These are phyloP conservation scores for Vanacampus margaritifer DNA, from an alignment of 2,113 vertebrate genomes.

Conservation along the genomic window DNA sequence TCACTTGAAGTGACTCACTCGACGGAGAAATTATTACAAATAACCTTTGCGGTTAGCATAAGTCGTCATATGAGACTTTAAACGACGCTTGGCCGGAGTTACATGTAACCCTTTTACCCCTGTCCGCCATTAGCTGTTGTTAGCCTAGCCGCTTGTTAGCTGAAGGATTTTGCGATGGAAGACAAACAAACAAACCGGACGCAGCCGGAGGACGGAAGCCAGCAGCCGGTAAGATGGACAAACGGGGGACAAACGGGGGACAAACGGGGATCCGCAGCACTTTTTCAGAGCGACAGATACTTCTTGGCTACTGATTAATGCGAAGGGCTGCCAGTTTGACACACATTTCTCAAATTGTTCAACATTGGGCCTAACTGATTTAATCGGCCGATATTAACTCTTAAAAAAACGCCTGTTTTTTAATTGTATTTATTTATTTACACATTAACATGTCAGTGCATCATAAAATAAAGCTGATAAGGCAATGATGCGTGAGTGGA, in stretches of 20 bases:
- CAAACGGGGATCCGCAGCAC: too few species aligned
- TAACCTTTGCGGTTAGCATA: background rate
- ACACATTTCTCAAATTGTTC: background rate
- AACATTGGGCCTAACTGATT: too few species aligned
- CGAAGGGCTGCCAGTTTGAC: too few species aligned
- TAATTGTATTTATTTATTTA: too few species aligned
- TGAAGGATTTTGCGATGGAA: slow-evolving; percentile 54
- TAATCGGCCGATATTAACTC: too few species aligned
- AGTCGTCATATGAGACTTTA: background rate
- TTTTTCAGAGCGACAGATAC: too few species aligned
- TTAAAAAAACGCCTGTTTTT: too few species aligned
- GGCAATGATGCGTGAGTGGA: too few species aligned
- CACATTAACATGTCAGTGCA: too few species aligned
- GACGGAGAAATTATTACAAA: background rate
- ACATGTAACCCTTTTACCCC: background rate
- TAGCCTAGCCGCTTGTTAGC: slow-evolving; percentile 2
- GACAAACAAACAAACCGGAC: slow-evolving; percentile 70
- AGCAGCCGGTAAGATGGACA: slow-evolving; percentile 46
- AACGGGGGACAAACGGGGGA: too few species aligned
- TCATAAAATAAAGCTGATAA: too few species aligned
- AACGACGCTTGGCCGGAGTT: background rate
- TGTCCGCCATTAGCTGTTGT: background rate
- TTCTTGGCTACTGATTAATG: too few species aligned
- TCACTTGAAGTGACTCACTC: background rate
- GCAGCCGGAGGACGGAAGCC: slow-evolving; percentile 58